phyloP scores from a whole-genome alignment of 2,888 invertebrate species.

The Dynastes grantii region DNA sequence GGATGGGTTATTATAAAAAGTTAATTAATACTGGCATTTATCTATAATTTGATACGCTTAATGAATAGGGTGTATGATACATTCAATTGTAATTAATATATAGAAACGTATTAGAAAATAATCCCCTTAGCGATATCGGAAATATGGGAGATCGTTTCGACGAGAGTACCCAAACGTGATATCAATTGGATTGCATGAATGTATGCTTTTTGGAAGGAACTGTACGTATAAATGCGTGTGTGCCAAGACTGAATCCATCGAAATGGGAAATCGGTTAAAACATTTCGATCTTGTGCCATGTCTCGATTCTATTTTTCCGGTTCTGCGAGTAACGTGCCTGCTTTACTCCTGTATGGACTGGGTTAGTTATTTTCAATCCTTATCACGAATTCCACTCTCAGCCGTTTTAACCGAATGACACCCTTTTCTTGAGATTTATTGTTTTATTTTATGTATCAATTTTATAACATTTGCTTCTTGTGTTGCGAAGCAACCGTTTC shows the following conservation, averaged over 20 bases:
- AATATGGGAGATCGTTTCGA: too few relatives aligned
- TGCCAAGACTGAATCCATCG: slow-evolving; percentile 35
- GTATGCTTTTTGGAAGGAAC: not conserved
- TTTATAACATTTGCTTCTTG: slow-evolving; percentile 62
- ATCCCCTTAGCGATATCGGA: too few relatives aligned
- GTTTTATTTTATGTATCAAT: slow-evolving; percentile 66
- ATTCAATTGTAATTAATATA: too few relatives aligned
- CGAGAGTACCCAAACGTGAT: not conserved
- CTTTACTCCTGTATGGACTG: slow-evolving; percentile 51
- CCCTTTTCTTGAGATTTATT: slow-evolving; percentile 63
- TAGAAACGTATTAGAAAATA: too few relatives aligned
- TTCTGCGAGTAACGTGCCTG: slow-evolving; percentile 49
- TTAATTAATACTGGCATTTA: too few relatives aligned
- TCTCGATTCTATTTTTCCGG: slow-evolving; percentile 49
- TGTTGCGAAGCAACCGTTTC: slow-evolving; percentile 57
- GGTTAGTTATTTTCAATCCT: slow-evolving; percentile 63
- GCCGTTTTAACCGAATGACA: slow-evolving; percentile 63
- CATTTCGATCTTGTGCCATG: slow-evolving; percentile 52
- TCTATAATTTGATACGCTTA: too few relatives aligned
- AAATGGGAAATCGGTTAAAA: slow-evolving; percentile 50
- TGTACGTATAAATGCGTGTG: slow-evolving; percentile 19
- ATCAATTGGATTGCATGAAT: not conserved
- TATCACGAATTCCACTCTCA: slow-evolving; percentile 66
- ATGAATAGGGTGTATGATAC: too few relatives aligned
- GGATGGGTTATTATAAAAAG: too few relatives aligned